A percentile compares a stretch with the other conserved stretches of the same genome.
Evolutionary conservation across 2,888 invertebrate species (phyloP).

Genomic region (Adelognathus sp.): DNA sequence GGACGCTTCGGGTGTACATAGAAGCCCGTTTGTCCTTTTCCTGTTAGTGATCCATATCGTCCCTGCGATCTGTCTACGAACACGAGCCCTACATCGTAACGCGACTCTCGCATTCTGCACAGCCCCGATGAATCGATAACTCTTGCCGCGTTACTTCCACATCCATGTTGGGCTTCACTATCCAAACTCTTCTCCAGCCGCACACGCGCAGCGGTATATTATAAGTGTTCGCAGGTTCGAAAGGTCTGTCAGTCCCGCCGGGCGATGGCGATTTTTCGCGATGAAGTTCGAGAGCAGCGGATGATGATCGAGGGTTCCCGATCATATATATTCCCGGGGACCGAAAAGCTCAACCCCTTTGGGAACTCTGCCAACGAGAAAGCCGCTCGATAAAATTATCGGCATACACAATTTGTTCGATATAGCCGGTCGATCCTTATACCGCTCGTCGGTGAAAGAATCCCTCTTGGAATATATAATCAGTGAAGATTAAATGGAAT

Average conservation of each 20-base stretch:
- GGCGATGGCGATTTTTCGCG: constrained; percentile 35
- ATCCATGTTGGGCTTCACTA: constrained; percentile 31
- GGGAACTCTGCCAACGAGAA: constrained; percentile 33
- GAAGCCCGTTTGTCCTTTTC: too few relatives aligned
- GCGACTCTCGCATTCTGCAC: background rate
- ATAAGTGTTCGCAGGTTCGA: constrained; percentile 26
- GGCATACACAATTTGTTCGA: constrained; percentile 21
- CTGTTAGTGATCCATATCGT: too few relatives aligned
- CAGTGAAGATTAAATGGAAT: constrained; percentile 41
- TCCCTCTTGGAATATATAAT: constrained; percentile 42
- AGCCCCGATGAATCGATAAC: constrained; percentile 23
- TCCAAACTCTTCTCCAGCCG: background rate
- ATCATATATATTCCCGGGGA: constrained; percentile 16
- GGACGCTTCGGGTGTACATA: too few relatives aligned
- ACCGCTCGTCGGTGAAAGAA: constrained; percentile 13
- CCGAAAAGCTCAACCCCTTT: background rate
- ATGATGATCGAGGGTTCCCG: constrained; percentile 36
- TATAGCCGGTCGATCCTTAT: constrained; percentile 1
- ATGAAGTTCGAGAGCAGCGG: constrained; percentile 32
- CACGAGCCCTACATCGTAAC: too few relatives aligned
- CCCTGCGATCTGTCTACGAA: too few relatives aligned
- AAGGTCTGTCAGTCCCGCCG: constrained; percentile 32
- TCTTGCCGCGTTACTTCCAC: constrained; percentile 5
- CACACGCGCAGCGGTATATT: constrained; percentile 31
- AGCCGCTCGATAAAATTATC: constrained; percentile 27